Conservation (phyloP, 1,140 invertebrate genomes). For the Portunus trituberculatus region DNA sequence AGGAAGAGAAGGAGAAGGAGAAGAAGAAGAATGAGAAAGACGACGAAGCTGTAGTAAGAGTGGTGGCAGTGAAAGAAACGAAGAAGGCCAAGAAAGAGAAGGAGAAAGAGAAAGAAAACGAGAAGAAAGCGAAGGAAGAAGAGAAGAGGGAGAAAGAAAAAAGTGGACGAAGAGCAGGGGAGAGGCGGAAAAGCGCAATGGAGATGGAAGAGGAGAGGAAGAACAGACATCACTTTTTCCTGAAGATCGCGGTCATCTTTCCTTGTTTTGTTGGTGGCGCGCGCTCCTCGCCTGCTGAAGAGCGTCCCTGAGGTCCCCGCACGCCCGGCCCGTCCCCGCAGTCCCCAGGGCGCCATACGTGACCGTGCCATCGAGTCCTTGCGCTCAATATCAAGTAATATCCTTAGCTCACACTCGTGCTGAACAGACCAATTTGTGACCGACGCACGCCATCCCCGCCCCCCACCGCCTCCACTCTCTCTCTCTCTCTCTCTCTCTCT, state of each 20-base stretch:
- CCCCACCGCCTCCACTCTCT: too few relatives aligned
- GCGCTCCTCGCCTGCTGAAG: neutral
- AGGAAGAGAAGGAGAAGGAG: neutral
- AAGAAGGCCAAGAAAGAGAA: too few relatives aligned
- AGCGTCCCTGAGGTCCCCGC: too few relatives aligned
- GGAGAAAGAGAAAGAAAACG: too few relatives aligned
- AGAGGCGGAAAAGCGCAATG: neutral
- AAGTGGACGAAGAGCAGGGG: neutral
- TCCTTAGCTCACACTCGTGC: neutral
- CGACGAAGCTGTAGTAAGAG: neutral
- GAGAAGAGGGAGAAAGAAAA: neutral
- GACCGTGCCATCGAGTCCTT: neutral
- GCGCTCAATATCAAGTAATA: constrained; percentile 2
- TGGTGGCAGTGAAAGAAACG: too few relatives aligned
- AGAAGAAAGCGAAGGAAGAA: neutral
- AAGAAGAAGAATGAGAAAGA: neutral
- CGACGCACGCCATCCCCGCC: neutral
- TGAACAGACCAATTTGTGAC: neutral
- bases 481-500: too few relatives aligned
- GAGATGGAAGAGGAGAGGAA: neutral
- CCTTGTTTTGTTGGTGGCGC: neutral
- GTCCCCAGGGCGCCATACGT: neutral
- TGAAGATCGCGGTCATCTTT: neutral
- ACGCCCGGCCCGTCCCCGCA: neutral
- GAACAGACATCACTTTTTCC: neutral